Evolutionary conservation across 2,113 vertebrate species (phyloP).

Genomic region (Podarcis muralis): DNA sequence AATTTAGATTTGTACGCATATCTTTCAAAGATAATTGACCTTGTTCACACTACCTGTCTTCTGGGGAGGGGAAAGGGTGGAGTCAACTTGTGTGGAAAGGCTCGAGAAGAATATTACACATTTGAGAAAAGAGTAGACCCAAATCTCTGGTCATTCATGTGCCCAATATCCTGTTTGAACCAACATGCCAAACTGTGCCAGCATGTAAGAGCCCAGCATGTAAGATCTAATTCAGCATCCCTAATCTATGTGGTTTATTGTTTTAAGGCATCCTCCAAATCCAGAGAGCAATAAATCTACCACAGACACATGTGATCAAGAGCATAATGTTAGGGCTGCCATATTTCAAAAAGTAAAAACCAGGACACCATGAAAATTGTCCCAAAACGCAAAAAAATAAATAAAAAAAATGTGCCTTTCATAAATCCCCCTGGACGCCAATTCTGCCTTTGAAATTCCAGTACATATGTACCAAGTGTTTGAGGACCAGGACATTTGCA

Average conservation of each 20-base stretch:
- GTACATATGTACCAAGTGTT: too few species aligned
- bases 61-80: too few species aligned
- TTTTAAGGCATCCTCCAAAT: not conserved
- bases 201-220: not conserved
- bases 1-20: not conserved
- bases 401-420: too few species aligned
- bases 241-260: not conserved
- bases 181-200: not conserved
- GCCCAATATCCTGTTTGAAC: not conserved
- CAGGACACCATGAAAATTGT: too few species aligned
- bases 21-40: not conserved
- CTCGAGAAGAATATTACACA: not conserved
- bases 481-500: too few species aligned
- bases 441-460: too few species aligned
- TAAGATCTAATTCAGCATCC: not conserved
- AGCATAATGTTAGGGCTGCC: not conserved
- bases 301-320: not conserved
- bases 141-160: not conserved
- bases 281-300: not conserved
- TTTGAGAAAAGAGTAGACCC: not conserved
- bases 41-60: not conserved
- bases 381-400: too few species aligned
- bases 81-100: too few species aligned
- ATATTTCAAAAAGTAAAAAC: too few species aligned
- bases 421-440: too few species aligned